Evolutionary conservation across 1,140 invertebrate genomes (phyloP), one percentile per base, ranked within the genome.

Genomic region (Eciton burchellii): DNA sequence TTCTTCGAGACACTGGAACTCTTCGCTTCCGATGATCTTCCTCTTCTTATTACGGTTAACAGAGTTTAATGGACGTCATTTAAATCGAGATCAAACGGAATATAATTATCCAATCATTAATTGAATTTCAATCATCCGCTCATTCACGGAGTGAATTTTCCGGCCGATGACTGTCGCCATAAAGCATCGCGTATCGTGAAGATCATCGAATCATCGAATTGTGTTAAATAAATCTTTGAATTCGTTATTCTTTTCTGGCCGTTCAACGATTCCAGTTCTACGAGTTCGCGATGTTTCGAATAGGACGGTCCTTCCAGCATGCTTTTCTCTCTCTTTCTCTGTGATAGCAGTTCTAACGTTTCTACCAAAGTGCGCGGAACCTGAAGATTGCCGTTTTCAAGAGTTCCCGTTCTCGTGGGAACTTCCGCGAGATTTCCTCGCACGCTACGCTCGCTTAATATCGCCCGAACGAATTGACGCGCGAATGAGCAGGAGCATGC

Each of bases 401-500:
- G 16, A 62, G 49, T 74, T 62, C 12, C 49, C 56, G 12, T 60
- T 35, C 72, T 63, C 59, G n/a, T 5, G 29, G 52, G 60, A 24
- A 76, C 35, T 60, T 21, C n/a, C 54, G 26, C 43, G 71, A 60
- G 60, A 26, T 52, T 73, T 76, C 52, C 73, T 12, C 47, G 60
- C 60, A 54, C 73, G 52, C 60, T 76, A 76, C 6, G 6, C 19
- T 76, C 65, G 60, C 65, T 76, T 65, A 76, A 76, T 76, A 63
- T 63, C 52, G 52, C n/a, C 29, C 52, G 52, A 41, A 45, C 14
- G 47, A 65, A 19, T 24, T 52, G 59, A n/a, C n/a, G n/a, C n/a
- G 90, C 88, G 91, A 88, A 84, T 91, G 87, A 88, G 77, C 83
- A 89, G 88, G 83, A 87, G 89, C 91, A 93, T 92, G 92, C 92